Percentiles rank a stretch among this genome's conserved stretches.
These are phyloP conservation scores for Megaptera novaeangliae DNA, from an alignment of 2,113 vertebrate genomes.

Conservation along the genomic window DNA sequence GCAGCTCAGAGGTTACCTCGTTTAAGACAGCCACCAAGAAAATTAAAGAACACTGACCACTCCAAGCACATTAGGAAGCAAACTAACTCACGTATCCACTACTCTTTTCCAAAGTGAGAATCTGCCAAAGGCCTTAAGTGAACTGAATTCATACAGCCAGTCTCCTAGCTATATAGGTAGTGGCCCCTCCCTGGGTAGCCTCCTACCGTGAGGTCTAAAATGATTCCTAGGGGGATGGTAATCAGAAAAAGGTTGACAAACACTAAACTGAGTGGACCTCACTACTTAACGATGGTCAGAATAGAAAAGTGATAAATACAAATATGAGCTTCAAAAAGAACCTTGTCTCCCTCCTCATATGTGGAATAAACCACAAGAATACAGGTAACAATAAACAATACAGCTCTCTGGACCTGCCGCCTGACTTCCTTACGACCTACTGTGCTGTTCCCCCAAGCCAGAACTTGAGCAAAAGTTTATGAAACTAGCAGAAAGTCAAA, in stretches of 20 bases:
- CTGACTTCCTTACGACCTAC: background rate
- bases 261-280: background rate
- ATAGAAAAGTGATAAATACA: background rate
- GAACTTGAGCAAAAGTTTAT: background rate
- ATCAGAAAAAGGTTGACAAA: background rate
- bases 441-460: background rate
- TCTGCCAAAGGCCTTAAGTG: background rate
- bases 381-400: background rate
- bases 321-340: background rate
- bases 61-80: background rate
- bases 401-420: background rate
- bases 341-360: background rate
- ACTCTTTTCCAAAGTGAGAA: background rate
- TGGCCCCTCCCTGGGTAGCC: background rate
- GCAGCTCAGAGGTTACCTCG: background rate
- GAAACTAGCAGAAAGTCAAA: background rate
- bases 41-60: background rate
- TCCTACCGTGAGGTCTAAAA: background rate
- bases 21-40: background rate
- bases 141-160: background rate
- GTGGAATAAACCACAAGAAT: background rate
- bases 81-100: background rate
- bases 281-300: accelerated
- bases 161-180: background rate
- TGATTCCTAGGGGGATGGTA: too few species aligned